Evolutionary conservation across 2,888 invertebrate genomes (phyloP), one percentile per base, ranked within the genome.

Genomic region (Perdita meconis): DNA sequence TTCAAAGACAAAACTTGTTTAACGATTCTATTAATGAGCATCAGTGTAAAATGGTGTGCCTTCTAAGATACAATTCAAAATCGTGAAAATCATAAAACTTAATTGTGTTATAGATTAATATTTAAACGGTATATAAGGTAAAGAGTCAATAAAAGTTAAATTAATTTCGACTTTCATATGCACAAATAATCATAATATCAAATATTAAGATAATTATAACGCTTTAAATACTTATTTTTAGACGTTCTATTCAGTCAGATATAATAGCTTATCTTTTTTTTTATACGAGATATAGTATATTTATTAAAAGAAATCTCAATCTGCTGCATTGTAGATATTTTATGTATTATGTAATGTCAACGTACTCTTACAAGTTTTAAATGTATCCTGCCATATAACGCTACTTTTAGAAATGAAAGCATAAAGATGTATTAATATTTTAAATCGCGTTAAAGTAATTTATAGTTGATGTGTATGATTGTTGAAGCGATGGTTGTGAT

Each of bases 31-130:
- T n/a, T n/a, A 65, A 38, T 12, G 38, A 51, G 53, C 61, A 68
- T 77, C 42, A 60, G 50, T 71, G 13, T 68, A 74, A 44, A 70
- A 65, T 69, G 74, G 51, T 71, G 77, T 82, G 82, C 81, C 82
- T 81, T 82, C 64, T 66, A 66, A 67, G 57, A 66, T 75, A 61
- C 59, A 78, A 75, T 75, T 69, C 65, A 30, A 74, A 71, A 63
- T 56, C 47, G 40, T 16, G 60, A 38, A n/a, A 53, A 42, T 30
- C 36, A 22, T 22, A 12, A 36, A 56, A 60, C 44, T 53, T 24
- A 55, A 66, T 44, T 40, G 10, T 13, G n/a, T 42, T 53, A 1
- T 4, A 55, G 8, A 47, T 34, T 69, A 50, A 24, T 30, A 24
- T 56, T 50, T 40, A 40, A 13, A n/a, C 3, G 19, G 50, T 24